Evolutionary conservation across 1,140 invertebrate genomes (phyloP).

Genomic region (Linepithema humile): DNA sequence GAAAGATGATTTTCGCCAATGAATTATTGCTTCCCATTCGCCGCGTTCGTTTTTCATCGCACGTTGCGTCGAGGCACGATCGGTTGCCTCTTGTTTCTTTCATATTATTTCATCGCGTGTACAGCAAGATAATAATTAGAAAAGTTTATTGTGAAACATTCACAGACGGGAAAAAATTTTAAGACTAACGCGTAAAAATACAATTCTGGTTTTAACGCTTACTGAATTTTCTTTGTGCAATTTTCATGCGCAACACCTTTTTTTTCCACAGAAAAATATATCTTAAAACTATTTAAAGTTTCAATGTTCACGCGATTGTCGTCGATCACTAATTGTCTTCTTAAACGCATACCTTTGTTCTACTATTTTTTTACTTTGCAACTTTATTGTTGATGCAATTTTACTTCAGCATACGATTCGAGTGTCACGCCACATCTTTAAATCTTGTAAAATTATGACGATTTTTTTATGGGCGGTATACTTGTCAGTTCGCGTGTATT

Average conservation of each 20-base stretch:
- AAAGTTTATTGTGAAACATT: too few relatives aligned
- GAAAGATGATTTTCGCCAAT: constrained; percentile 58
- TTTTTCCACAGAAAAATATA: neutral
- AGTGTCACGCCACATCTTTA: neutral
- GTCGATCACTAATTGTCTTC: neutral
- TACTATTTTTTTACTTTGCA: neutral
- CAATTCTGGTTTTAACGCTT: neutral
- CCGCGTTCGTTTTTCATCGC: constrained; percentile 39
- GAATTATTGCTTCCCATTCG: constrained; percentile 37
- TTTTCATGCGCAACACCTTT: too few relatives aligned
- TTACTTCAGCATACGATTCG: neutral
- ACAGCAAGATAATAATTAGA: neutral
- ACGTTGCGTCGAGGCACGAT: neutral
- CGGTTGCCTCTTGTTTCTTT: neutral
- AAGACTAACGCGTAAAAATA: too few relatives aligned
- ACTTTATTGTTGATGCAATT: neutral
- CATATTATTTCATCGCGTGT: constrained; percentile 13
- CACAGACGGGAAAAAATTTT: neutral
- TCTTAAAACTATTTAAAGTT: neutral
- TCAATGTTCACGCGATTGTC: neutral
- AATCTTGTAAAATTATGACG: constrained; percentile 9
- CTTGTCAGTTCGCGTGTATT: constrained; percentile 6
- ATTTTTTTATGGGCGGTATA: constrained; percentile 3
- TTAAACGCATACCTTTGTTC: neutral
- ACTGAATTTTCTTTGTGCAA: too few relatives aligned